phyloP scores from a whole-genome alignment of 1,140 invertebrate species.

The Uloborus diversus region DNA sequence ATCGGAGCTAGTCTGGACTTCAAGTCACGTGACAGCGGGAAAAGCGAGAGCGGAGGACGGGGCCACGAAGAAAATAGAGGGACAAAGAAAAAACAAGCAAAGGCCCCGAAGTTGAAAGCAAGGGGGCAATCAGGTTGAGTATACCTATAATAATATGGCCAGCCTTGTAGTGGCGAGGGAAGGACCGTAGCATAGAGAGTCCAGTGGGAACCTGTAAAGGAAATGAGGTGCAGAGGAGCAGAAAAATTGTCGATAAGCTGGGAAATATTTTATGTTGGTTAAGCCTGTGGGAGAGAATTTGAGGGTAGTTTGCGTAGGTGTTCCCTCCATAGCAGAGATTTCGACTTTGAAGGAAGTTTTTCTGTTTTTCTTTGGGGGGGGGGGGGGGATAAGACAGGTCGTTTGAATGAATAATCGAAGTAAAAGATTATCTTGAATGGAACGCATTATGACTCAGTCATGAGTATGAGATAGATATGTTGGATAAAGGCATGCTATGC shows the following conservation, averaged over 20 bases:
- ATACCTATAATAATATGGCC: constrained; percentile 36
- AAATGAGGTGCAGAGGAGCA: constrained; percentile 50
- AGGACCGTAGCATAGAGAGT: not conserved
- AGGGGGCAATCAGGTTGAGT: constrained; percentile 35
- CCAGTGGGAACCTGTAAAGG: constrained; percentile 33
- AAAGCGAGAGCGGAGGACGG: not conserved
- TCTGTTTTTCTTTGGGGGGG: too few species aligned
- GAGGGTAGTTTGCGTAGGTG: too few species aligned
- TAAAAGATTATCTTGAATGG: too few species aligned
- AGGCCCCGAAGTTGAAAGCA: not conserved
- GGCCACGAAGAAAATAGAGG: not conserved
- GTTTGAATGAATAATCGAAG: too few species aligned
- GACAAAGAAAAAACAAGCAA: not conserved
- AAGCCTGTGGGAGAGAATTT: not conserved
- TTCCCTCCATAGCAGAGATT: too few species aligned
- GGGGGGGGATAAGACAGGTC: too few species aligned
- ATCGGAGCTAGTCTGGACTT: constrained; percentile 23
- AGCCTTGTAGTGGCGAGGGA: not conserved
- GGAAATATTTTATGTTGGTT: constrained; percentile 42
- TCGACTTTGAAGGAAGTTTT: too few species aligned
- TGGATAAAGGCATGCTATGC: too few species aligned
- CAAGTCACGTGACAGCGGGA: constrained; percentile 29
- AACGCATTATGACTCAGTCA: too few species aligned
- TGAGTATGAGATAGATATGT: too few species aligned
- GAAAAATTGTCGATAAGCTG: constrained; percentile 37